phyloP scores from a whole-genome alignment of 2,113 vertebrate genomes.

The Eubucco bourcierii region DNA sequence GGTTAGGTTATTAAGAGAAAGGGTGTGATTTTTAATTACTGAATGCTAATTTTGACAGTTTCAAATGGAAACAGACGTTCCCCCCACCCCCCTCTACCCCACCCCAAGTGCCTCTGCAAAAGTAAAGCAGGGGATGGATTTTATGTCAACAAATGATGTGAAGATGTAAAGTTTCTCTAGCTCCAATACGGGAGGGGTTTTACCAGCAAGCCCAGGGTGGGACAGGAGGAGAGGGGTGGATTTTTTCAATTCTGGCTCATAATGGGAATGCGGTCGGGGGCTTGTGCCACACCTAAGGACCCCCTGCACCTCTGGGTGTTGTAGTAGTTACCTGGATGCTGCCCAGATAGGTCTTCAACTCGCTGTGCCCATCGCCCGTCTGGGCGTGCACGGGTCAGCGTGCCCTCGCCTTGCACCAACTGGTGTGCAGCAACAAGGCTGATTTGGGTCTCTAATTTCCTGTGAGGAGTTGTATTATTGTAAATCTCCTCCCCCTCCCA shows the following conservation, averaged over 20 bases:
- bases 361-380: background rate
- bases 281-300: fast-evolving
- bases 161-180: constrained; percentile 46
- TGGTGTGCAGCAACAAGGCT: fast-evolving
- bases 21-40: constrained; percentile 90
- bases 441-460: background rate
- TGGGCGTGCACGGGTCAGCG: fast-evolving
- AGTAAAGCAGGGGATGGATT: constrained; percentile 61
- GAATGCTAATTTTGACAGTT: constrained; percentile 89
- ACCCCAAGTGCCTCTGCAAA: constrained; percentile 70
- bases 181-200: background rate
- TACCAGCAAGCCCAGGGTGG: background rate
- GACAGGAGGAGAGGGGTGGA: background rate
- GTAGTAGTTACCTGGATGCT: background rate
- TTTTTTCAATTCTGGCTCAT: background rate
- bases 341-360: background rate
- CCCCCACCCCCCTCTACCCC: constrained; percentile 28
- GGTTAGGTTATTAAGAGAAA: constrained; percentile 89
- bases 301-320: background rate
- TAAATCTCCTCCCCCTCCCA: background rate
- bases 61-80: constrained; percentile 84
- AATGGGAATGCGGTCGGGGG: too few relatives aligned
- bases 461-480: background rate
- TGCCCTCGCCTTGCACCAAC: fast-evolving
- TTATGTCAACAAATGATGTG: constrained; percentile 43